A percentile compares a stretch with the other conserved stretches of the same genome.
Evolutionary conservation across 2,888 invertebrate species (phyloP).

Genomic region (Anthoptus insignis): DNA sequence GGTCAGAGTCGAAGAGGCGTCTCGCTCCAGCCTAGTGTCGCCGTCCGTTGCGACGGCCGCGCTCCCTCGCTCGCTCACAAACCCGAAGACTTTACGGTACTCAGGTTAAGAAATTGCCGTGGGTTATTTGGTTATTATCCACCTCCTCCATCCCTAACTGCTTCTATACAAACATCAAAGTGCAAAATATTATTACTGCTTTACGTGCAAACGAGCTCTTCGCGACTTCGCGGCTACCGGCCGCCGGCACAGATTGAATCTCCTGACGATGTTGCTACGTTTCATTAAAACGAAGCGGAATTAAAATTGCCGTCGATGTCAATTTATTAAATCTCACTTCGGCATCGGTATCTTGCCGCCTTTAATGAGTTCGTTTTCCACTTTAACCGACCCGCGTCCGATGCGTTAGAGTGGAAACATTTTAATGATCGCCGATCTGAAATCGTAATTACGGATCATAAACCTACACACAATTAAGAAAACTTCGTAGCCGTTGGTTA

Average conservation of each 20-base stretch:
- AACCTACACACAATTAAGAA: constrained; percentile 43
- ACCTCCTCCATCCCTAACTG: constrained; percentile 63
- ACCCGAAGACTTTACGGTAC: constrained; percentile 58
- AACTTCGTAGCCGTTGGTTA: not conserved
- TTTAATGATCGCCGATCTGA: constrained; percentile 64
- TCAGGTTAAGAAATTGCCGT: constrained; percentile 59
- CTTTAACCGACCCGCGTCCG: constrained; percentile 12
- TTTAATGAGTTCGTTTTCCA: constrained; percentile 36
- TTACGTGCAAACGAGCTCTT: constrained; percentile 62
- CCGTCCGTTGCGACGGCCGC: constrained; percentile 63
- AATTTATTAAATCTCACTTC: constrained; percentile 39
- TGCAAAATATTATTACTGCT: constrained; percentile 75
- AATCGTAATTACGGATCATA: constrained; percentile 65
- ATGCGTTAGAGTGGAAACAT: constrained; percentile 54
- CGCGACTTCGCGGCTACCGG: constrained; percentile 50
- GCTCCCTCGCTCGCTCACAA: constrained; percentile 51
- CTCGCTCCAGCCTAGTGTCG: constrained; percentile 66
- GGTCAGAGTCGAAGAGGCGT: constrained; percentile 70
- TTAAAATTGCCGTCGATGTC: constrained; percentile 44
- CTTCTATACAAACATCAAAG: constrained; percentile 74
- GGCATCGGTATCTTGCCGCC: constrained; percentile 41
- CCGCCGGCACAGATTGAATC: constrained; percentile 65
- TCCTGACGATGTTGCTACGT: constrained; percentile 45
- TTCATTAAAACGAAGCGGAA: constrained; percentile 31
- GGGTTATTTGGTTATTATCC: constrained; percentile 71